Conservation (phyloP, 2,797 vertebrate genomes). For the Brachyalestes nurse region DNA sequence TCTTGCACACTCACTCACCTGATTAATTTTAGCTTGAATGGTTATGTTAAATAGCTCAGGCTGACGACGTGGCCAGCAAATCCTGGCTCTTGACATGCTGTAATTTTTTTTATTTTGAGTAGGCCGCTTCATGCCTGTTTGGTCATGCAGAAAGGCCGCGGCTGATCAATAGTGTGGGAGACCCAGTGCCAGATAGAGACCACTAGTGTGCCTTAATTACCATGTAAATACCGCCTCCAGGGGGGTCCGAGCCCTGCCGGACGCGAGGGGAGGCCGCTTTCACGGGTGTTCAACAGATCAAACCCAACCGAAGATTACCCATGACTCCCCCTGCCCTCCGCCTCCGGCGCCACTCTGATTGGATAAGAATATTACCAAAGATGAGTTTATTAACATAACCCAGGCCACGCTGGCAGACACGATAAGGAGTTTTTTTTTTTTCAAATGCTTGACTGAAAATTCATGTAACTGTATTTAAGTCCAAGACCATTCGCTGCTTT, state of each 20-base stretch:
- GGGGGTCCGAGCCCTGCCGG: conserved; percentile 15
- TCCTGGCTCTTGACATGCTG: conserved; percentile 47
- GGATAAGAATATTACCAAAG: conserved; percentile 37
- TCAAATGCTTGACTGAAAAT: background rate
- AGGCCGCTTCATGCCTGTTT: conserved; percentile 38
- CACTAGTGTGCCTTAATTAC: conserved; percentile 44
- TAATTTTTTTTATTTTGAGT: conserved; percentile 40
- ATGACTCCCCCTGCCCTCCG: conserved; percentile 30
- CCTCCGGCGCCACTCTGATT: conserved; percentile 12
- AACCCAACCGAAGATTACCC: conserved; percentile 39
- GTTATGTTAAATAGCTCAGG: conserved; percentile 31
- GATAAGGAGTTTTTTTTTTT: background rate
- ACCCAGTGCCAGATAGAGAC: conserved; percentile 28
- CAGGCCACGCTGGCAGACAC: background rate
- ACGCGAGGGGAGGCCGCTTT: conserved; percentile 43
- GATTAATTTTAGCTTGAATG: conserved; percentile 47
- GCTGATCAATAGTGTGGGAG: conserved; percentile 32
- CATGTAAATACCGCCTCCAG: conserved; percentile 54
- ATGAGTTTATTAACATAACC: conserved; percentile 35
- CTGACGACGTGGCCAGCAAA: conserved; percentile 36
- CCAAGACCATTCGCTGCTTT: background rate
- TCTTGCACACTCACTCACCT: background rate
- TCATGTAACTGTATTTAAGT: background rate
- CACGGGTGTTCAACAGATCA: conserved; percentile 44
- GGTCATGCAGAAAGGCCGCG: conserved; percentile 48